Evolutionary conservation across 64 coral and sea anemone species (phyloP).

Genomic region (Pocillopora damicornis): DNA sequence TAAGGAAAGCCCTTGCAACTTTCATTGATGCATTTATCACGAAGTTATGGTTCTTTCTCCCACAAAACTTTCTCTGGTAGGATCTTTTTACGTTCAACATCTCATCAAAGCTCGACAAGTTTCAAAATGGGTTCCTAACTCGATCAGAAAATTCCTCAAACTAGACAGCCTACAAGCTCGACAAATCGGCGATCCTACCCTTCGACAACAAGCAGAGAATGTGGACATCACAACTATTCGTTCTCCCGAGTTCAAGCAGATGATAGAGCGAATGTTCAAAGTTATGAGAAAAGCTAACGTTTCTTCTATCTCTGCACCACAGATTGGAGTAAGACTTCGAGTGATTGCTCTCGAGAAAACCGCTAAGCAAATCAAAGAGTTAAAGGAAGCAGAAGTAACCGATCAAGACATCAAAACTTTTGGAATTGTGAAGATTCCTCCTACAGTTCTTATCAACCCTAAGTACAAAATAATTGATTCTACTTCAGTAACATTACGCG

Average conservation of each 20-base stretch:
- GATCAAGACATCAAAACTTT: constrained; percentile 82
- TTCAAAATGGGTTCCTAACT: constrained; percentile 42
- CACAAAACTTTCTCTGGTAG: not conserved
- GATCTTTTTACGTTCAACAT: not conserved
- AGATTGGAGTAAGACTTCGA: constrained; percentile 92
- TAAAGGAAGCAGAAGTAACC: constrained; percentile 75
- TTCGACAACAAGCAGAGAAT: constrained; percentile 59
- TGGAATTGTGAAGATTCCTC: constrained; percentile 71
- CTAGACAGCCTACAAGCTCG: constrained; percentile 66
- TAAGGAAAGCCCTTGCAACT: too few species aligned
- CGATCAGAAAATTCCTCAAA: constrained; percentile 2
- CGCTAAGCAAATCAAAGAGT: constrained; percentile 69
- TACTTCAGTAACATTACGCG: constrained; percentile 81
- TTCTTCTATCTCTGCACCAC: constrained; percentile 80
- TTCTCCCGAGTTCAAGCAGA: constrained; percentile 87
- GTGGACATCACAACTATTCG: constrained; percentile 81
- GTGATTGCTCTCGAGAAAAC: constrained; percentile 89
- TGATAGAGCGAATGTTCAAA: constrained; percentile 79
- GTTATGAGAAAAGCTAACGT: constrained; percentile 84
- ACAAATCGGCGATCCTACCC: constrained; percentile 84
- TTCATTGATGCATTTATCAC: not conserved
- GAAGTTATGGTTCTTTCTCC: not conserved
- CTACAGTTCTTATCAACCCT: constrained; percentile 86
- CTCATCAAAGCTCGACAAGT: not conserved
- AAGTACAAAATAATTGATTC: constrained; percentile 68